Evolutionary conservation across 2,888 invertebrate genomes (phyloP).

Genomic region (Halocaridina rubra): DNA sequence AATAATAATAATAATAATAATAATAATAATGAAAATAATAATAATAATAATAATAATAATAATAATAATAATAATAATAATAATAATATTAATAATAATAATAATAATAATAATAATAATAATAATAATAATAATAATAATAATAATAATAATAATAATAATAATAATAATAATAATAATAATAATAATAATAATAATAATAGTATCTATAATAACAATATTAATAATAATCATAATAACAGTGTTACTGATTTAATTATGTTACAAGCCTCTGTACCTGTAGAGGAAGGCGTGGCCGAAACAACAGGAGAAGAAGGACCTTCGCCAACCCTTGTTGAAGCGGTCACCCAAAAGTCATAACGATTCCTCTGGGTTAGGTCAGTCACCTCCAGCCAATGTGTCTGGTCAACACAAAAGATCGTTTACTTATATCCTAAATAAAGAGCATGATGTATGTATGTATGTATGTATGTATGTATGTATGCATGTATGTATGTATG

Average conservation of each 20-base stretch:
- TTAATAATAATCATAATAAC: too few relatives aligned
- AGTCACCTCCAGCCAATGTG: conserved; percentile 37
- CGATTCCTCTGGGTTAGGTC: conserved; percentile 26
- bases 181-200: not conserved
- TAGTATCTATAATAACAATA: not conserved
- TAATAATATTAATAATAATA: not conserved
- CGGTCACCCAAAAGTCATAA: conserved; percentile 59
- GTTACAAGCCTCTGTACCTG: too few relatives aligned
- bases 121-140: not conserved
- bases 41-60: too few relatives aligned
- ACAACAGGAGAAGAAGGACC: conserved; percentile 48
- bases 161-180: not conserved
- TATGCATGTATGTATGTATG: too few relatives aligned
- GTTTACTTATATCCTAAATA: too few relatives aligned
- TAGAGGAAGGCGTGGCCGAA: conserved; percentile 37
- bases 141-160: not conserved
- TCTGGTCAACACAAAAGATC: too few relatives aligned
- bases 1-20: too few relatives aligned
- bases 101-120: too few relatives aligned
- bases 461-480: too few relatives aligned
- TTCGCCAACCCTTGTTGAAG: conserved; percentile 57
- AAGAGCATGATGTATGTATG: too few relatives aligned
- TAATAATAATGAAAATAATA: too few relatives aligned
- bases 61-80: not conserved
- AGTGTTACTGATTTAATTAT: too few relatives aligned